A percentile compares a stretch with the other conserved stretches of the same genome.
These are phyloP conservation scores for Zosterops japonicus DNA, from an alignment of 2,113 vertebrate genomes.

Conservation along the genomic window DNA sequence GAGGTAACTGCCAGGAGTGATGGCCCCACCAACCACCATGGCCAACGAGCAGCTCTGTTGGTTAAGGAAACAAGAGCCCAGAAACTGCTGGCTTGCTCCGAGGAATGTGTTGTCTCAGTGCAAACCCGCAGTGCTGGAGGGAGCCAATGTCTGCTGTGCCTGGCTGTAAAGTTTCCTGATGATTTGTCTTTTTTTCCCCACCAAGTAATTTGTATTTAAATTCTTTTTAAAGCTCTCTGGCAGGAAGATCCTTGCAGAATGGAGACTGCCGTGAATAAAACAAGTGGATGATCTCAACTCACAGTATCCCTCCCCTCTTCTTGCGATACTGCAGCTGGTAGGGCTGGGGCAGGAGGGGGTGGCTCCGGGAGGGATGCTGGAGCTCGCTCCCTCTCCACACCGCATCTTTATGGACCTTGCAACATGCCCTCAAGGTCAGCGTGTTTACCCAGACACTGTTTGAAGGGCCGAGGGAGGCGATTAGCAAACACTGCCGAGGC, in stretches of 20 bases:
- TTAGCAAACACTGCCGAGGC: neutral
- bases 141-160: neutral
- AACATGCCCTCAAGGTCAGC: constrained; percentile 40
- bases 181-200: neutral
- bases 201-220: neutral
- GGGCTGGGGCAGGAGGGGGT: neutral
- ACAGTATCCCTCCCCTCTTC: neutral
- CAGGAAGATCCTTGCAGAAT: neutral
- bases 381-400: neutral
- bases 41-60: neutral
- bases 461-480: neutral
- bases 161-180: constrained; percentile 23
- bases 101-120: neutral
- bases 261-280: neutral
- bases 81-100: neutral
- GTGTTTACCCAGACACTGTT: constrained; percentile 54
- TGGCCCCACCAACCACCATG: neutral
- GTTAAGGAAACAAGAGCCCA: neutral
- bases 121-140: neutral
- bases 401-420: constrained; percentile 31
- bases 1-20: neutral
- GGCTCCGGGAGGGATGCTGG: neutral
- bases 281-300: constrained; percentile 1
- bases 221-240: neutral
- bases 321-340: neutral